Base-by-base conservation (phyloP, 2,113 vertebrate genomes). In the Antennarius striatus region DNA sequence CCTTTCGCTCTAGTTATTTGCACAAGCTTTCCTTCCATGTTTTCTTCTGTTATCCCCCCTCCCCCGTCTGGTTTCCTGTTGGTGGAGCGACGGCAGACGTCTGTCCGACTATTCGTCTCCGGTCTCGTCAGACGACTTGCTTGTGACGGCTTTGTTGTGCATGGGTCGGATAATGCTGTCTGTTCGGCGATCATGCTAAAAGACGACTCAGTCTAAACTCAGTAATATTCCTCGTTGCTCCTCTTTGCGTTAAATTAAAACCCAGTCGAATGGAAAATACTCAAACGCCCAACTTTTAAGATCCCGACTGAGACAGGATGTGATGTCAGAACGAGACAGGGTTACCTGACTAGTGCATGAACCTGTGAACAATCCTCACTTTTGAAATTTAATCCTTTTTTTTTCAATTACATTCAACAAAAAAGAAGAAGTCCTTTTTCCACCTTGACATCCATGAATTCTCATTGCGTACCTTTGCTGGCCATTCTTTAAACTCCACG, bases 231-330 rank as follows among this genome's bases (percentile, higher is more conserved):
- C 62, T 51, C 7, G 14, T 55, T 55, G 36, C 61, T 49, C 68
- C 29, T 28, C 36, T 67, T 64, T 71, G 4, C 66, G n/a, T 63
- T 10, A 54, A 54, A 81, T 79, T 67, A 61, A 81, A 78, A 72
- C 43, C 48, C 60, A 69, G 67, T 65, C 59, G 42, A 45, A 49
- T 71, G 73, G 56, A 74, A 80, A 63, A 46, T 39, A 48, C 54
- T 63, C 48, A 48, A 28, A 47, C 32, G 32, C 22, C 48, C 6
- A 17, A 22, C 63, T 64, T 55, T 9, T 10, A 36, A 62, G 49
- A 59, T 63, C 29, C 62, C 42, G 55, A 46, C 42, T 10, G 12
- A 63, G 48, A 11, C n/a, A 28, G 47, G 3, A 6, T 58, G 14
- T 28, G 70, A 67, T 62, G 49, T 42, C 29, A 50, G 45, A 50